These are phyloP conservation scores for Asobara japonica DNA, from an alignment of 1,140 invertebrate genomes.

Conservation along the genomic window DNA sequence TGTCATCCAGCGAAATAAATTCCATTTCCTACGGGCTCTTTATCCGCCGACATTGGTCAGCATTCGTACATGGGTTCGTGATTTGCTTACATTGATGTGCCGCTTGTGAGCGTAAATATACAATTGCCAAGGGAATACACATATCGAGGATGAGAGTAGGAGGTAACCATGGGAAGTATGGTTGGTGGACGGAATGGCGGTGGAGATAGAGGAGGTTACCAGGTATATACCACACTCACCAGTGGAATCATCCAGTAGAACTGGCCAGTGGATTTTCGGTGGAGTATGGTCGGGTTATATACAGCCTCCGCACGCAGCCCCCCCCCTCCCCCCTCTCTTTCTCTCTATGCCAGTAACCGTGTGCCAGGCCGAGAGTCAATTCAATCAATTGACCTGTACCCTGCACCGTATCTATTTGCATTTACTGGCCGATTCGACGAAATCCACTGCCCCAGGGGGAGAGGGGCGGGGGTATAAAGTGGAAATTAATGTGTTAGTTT, in stretches of 20 bases:
- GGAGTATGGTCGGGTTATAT: constrained; percentile 36
- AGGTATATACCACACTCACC: not conserved
- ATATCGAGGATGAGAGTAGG: not conserved
- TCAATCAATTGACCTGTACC: constrained; percentile 61
- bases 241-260: constrained; percentile 10
- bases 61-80: not conserved
- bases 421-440: constrained; percentile 53
- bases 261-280: not conserved
- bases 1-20: no score
- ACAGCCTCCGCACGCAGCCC: not conserved
- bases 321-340: not conserved
- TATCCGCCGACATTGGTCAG: constrained; percentile 25
- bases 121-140: constrained; percentile 31
- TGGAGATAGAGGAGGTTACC: constrained; percentile 1
- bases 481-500: constrained; percentile 65
- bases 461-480: constrained; percentile 56
- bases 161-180: not conserved
- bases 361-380: constrained; percentile 54
- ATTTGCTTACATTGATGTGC: constrained; percentile 31
- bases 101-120: constrained; percentile 36
- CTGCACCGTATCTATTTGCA: constrained; percentile 58
- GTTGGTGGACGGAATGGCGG: not conserved
- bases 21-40: no score
- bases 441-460: constrained; percentile 58
- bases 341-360: constrained; percentile 18